Conservation (phyloP, 2,797 vertebrate species). For the Epinephelus malabaricus region DNA sequence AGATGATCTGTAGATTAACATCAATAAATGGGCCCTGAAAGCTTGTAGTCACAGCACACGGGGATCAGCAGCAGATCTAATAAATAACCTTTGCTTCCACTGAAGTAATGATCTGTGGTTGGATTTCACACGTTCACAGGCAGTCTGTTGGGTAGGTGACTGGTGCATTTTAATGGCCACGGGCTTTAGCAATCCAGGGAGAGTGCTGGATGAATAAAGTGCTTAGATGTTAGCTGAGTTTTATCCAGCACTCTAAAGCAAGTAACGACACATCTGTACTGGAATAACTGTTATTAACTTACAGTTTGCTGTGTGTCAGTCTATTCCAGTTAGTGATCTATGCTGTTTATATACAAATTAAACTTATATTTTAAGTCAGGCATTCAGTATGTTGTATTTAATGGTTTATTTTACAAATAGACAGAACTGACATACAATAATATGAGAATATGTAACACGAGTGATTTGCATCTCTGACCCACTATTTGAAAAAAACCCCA, state of each 20-base stretch:
- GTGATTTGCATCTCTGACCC: not conserved
- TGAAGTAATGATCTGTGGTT: slow-evolving; percentile 69
- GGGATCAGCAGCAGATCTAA: slow-evolving; percentile 61
- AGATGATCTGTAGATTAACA: slow-evolving; percentile 71
- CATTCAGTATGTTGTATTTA: not conserved
- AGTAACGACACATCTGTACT: slow-evolving; percentile 33
- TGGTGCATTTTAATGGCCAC: slow-evolving; percentile 75
- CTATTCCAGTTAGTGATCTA: slow-evolving; percentile 15
- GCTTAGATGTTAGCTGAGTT: slow-evolving; percentile 53
- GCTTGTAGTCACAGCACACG: slow-evolving; percentile 32
- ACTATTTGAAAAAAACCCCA: not conserved
- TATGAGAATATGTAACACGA: not conserved
- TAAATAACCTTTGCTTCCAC: slow-evolving; percentile 65
- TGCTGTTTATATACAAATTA: not conserved
- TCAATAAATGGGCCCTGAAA: slow-evolving; percentile 27
- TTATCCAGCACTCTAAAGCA: slow-evolving; percentile 54
- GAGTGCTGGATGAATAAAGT: slow-evolving; percentile 55
- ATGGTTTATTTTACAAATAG: slow-evolving; percentile 4
- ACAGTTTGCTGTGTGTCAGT: slow-evolving; percentile 17
- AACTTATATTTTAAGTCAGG: not conserved
- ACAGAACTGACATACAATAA: not conserved
- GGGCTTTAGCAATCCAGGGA: slow-evolving; percentile 56
- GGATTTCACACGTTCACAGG: slow-evolving; percentile 70
- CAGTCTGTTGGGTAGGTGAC: slow-evolving; percentile 65
- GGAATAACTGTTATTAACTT: slow-evolving; percentile 25